phyloP scores from a whole-genome alignment of 2,888 invertebrate species.

The Monopis laevigella region DNA sequence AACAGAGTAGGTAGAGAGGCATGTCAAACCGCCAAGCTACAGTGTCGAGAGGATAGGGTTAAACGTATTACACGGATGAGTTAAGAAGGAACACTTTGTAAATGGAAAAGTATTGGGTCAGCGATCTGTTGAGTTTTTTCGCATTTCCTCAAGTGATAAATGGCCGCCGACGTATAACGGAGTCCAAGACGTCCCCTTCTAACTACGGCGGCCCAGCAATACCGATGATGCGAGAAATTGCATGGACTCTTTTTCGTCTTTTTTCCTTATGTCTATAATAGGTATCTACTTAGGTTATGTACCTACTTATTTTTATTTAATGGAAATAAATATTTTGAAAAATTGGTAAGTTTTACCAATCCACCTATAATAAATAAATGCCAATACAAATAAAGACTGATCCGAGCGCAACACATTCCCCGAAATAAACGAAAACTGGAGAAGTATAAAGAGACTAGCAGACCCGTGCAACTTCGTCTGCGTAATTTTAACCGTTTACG shows the following conservation, averaged over 20 bases:
- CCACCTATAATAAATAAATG: too few species aligned
- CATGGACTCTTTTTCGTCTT: slow-evolving; percentile 43
- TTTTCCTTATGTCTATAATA: too few species aligned
- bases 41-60: slow-evolving; percentile 21
- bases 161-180: slow-evolving; percentile 29
- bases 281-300: too few species aligned
- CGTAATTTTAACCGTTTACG: too few species aligned
- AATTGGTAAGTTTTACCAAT: too few species aligned
- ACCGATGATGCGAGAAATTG: slow-evolving; percentile 53
- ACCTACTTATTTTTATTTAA: too few species aligned
- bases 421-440: too few species aligned
- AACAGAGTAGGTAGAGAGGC: not conserved
- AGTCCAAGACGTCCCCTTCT: slow-evolving; percentile 24
- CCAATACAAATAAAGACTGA: too few species aligned
- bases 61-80: slow-evolving; percentile 43
- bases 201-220: slow-evolving; percentile 31
- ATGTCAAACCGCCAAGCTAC: not conserved
- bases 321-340: too few species aligned
- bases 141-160: slow-evolving; percentile 53
- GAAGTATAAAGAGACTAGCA: too few species aligned
- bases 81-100: slow-evolving; percentile 46
- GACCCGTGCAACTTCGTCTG: too few species aligned
- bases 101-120: slow-evolving; percentile 59
- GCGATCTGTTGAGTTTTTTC: slow-evolving; percentile 44
- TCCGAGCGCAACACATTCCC: too few species aligned